Evolutionary conservation across 1,140 invertebrate genomes (phyloP), one percentile per base, ranked within the genome.

Genomic region (Zaprionus ghesquierei): DNA sequence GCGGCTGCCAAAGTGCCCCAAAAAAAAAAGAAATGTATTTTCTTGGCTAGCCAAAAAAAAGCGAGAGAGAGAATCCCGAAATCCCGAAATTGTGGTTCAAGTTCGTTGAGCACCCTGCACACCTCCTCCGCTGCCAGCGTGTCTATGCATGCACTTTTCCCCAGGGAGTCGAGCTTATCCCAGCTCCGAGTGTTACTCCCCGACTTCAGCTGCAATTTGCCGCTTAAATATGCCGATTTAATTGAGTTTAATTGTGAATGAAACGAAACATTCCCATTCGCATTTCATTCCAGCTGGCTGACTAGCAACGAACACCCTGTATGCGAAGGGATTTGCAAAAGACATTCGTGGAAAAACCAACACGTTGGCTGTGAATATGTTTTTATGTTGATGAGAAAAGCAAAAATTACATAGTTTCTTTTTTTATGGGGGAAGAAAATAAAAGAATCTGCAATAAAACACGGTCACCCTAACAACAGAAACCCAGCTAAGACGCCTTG

Each of bases 221-320:
- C 75, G 69, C 58, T 79, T 82, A 87, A 87, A 82, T 89, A 87
- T 87, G 82, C 82, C 71, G 79, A 76, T 78, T 82, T 87, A 87
- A 87, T 87, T 87, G 84, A 77, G 82, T 89, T 82, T 89, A 89
- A 87, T 87, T 87, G 84, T 82, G 75, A 66, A 86, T 81, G 68
- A 78, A 75, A 86, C 55, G 65, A 49, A 77, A 77, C 71, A 73
- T 81, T 81, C 77, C 31, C 58, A 59, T 55, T 55, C 23, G 33
- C 27, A 69, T 73, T 73, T 73, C n/a, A n/a, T 27, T 69, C 35
- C 60, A 56, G 50, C 54, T 53, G 15, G 27, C 38, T 73, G 64
- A 38, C 35, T 18, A 6, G 22, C 27, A 4, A 35, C 22, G 29
- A 50, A 55, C 20, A 31, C 25, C n/a, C 29, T 53, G 35, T 41